Conservation (phyloP, 2,797 vertebrate genomes). For the Malacoraja senta region DNA sequence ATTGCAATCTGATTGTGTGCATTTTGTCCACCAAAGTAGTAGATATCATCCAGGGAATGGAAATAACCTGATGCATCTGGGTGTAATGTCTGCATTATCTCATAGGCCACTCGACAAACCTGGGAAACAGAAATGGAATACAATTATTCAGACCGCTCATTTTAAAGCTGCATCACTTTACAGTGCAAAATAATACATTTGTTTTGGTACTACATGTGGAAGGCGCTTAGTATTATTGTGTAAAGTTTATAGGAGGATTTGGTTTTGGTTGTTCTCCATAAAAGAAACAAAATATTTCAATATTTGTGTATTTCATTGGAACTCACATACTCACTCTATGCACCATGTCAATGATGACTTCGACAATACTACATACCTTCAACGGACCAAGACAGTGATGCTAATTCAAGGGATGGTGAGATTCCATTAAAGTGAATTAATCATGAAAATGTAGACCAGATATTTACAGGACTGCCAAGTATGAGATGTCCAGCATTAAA, state of each 20-base stretch:
- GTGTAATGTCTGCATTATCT: constrained; percentile 96
- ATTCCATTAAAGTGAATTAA: not conserved
- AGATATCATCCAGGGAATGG: constrained; percentile 94
- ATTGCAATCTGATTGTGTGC: constrained; percentile 95
- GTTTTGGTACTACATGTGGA: not conserved
- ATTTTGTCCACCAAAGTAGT: constrained; percentile 97
- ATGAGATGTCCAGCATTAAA: not conserved
- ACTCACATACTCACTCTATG: not conserved
- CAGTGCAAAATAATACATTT: not conserved
- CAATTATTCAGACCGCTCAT: not conserved
- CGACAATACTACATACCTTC: not conserved
- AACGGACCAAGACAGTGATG: not conserved
- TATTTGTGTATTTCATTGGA: not conserved
- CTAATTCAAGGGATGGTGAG: not conserved
- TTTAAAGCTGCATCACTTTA: not conserved
- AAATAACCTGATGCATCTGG: constrained; percentile 90
- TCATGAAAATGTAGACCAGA: not conserved
- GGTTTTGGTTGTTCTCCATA: not conserved
- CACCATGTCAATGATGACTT: not conserved
- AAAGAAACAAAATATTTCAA: not conserved
- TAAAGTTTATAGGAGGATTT: not conserved
- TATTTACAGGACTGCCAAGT: not conserved
- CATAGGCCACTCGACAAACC: constrained; percentile 96
- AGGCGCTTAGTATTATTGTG: not conserved
- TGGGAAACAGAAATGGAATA: constrained; percentile 49